Evolutionary conservation across 2,797 vertebrate genomes (phyloP).

Genomic region (Typhlichthys eigenmanni): DNA sequence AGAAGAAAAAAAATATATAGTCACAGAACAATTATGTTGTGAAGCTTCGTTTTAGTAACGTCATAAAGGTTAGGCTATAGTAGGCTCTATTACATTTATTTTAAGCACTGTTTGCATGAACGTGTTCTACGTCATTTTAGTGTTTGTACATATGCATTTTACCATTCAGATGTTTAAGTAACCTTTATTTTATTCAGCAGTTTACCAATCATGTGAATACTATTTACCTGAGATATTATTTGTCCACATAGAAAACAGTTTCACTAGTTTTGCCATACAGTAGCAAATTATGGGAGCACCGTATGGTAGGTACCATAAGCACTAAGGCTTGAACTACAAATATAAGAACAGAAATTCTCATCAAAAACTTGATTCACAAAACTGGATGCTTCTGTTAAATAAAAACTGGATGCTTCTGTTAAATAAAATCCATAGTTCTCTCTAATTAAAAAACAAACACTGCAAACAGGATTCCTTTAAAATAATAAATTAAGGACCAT

Average conservation of each 20-base stretch:
- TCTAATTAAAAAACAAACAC: too few relatives aligned
- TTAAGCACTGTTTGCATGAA: too few relatives aligned
- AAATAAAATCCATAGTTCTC: too few relatives aligned
- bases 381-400: too few relatives aligned
- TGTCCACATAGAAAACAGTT: constrained; percentile 54
- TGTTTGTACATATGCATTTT: too few relatives aligned
- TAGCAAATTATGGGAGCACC: not conserved
- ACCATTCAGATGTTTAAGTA: constrained; percentile 42
- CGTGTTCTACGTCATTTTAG: too few relatives aligned
- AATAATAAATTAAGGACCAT: constrained; percentile 5
- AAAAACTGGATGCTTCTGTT: too few relatives aligned
- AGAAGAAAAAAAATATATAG: too few relatives aligned
- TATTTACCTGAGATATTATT: constrained; percentile 66
- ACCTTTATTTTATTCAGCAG: constrained; percentile 63
- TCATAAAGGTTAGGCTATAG: not conserved
- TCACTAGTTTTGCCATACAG: constrained; percentile 2
- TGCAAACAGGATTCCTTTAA: too few relatives aligned
- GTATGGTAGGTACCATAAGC: not conserved
- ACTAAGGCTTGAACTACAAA: too few relatives aligned
- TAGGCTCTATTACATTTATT: not conserved
- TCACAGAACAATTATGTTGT: not conserved
- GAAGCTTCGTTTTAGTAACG: not conserved
- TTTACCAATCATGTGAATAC: constrained; percentile 63
- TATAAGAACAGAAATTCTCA: too few relatives aligned
- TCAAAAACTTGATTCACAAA: too few relatives aligned